These are phyloP conservation scores for Drosophila triauraria DNA, from an alignment of 1,140 invertebrate genomes.

Conservation along the genomic window DNA sequence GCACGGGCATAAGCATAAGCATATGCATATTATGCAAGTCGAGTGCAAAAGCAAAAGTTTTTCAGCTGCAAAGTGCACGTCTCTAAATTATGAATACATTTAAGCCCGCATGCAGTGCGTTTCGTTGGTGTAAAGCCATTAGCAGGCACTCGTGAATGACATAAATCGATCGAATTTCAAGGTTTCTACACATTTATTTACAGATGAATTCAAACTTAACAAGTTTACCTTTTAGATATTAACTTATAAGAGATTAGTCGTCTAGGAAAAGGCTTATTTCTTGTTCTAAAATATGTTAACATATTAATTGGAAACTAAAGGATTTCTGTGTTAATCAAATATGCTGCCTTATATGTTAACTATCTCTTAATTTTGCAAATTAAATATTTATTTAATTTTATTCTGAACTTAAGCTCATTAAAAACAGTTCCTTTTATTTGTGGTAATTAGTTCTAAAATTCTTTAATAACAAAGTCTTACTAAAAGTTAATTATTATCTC, in stretches of 20 bases:
- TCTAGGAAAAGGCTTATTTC: no score
- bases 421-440: not conserved
- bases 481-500: not conserved
- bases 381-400: not conserved
- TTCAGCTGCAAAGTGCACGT: slow-evolving; percentile 58
- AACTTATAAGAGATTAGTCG: no score
- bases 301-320: no score
- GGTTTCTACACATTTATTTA: slow-evolving; percentile 3
- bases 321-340: no score
- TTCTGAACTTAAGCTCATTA: not conserved
- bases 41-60: slow-evolving; percentile 63
- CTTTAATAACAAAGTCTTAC: no score
- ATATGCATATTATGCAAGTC: slow-evolving; percentile 58
- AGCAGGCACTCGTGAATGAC: slow-evolving; percentile 40
- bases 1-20: slow-evolving; percentile 39
- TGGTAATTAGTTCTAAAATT: no score
- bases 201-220: not conserved
- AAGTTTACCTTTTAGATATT: not conserved
- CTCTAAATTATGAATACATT: slow-evolving; percentile 51
- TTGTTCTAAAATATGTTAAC: no score
- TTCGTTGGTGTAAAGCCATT: slow-evolving; percentile 47
- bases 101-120: slow-evolving; percentile 29
- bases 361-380: not conserved
- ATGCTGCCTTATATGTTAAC: no score
- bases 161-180: slow-evolving; percentile 39